phyloP scores from a whole-genome alignment of 2,888 invertebrate species.

The Stenodema calcarata region DNA sequence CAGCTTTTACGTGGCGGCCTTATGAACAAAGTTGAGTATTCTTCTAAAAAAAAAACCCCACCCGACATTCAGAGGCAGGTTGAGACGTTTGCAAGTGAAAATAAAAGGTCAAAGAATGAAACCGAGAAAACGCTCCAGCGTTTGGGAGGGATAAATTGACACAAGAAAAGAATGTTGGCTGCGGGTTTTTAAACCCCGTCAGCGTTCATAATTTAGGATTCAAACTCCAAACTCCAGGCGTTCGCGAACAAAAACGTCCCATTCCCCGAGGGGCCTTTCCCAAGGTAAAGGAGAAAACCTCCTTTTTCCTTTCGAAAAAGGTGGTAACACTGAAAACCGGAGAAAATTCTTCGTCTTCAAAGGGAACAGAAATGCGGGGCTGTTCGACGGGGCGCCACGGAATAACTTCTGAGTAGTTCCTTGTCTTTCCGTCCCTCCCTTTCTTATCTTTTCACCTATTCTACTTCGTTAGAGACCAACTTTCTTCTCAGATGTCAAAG shows the following conservation, averaged over 20 bases:
- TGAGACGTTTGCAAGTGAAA: no score
- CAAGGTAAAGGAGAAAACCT: neutral
- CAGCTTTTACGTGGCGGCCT: no score
- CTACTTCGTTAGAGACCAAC: slow-evolving; percentile 7
- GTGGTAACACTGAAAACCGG: neutral
- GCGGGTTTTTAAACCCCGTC: neutral
- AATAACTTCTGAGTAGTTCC: slow-evolving; percentile 20
- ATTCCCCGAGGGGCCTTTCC: neutral
- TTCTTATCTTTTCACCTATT: slow-evolving; percentile 16
- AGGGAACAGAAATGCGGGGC: neutral
- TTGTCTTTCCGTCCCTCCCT: neutral
- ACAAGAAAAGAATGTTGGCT: neutral
- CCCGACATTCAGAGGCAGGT: no score
- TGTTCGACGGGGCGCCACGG: neutral
- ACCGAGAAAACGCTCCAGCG: no score
- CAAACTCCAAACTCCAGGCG: neutral
- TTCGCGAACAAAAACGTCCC: neutral
- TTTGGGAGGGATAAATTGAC: no score
- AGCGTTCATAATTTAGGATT: neutral
- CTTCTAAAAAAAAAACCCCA: no score
- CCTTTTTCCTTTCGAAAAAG: slow-evolving; percentile 1
- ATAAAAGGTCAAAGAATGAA: no score
- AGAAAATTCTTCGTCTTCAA: neutral
- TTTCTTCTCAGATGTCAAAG: slow-evolving; percentile 20
- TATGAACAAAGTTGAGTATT: no score